Evolutionary conservation across 2,888 invertebrate genomes (phyloP), one percentile per base, ranked within the genome.

Genomic region (Eubasilissa splendida): DNA sequence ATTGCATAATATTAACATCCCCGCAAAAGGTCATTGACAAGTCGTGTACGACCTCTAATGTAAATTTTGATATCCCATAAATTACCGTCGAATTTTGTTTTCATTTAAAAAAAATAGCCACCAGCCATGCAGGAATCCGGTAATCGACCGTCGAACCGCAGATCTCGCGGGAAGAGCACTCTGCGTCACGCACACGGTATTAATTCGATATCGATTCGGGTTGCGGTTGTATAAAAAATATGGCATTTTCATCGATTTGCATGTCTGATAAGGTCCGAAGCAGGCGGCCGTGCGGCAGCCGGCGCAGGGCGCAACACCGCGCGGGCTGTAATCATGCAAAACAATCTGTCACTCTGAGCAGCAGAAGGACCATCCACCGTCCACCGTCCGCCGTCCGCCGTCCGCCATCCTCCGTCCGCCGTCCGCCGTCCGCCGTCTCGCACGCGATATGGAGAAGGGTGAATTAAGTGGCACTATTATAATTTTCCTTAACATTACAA

Each of bases 181-280:
- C n/a, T 9, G n/a, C 4, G 68, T 8, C 68, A 68, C 68, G 68
- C 68, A 68, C 9, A 10, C 42, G 42, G n/a, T 12, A 50, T 68
- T 68, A 68, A 68, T 68, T 68, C 12, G 5, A 8, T 11, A 68
- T 14, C n/a, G 68, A 68, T 68, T 68, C 50, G 50, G 10, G 10
- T 9, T 9, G 11, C 33, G 50, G 14, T 50, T n/a, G n/a, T 68
- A n/a, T 68, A 68, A 63, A 42, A 50, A 68, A 50, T 50, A 50
- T 50, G 68, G 68, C 50, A 68, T 68, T 68, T 50, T 50, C n/a
- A 50, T 50, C 68, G 68, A 68, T 68, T 68, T 68, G 68, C 68
- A 68, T 68, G 68, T 68, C 68, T 68, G 68, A 68, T 68, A 68
- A 68, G 50, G 68, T 5, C 68, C 50, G 50, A 12, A 42, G n/a